Base-by-base conservation (phyloP, 2,888 invertebrate genomes). In the Orchesella flavescens region DNA sequence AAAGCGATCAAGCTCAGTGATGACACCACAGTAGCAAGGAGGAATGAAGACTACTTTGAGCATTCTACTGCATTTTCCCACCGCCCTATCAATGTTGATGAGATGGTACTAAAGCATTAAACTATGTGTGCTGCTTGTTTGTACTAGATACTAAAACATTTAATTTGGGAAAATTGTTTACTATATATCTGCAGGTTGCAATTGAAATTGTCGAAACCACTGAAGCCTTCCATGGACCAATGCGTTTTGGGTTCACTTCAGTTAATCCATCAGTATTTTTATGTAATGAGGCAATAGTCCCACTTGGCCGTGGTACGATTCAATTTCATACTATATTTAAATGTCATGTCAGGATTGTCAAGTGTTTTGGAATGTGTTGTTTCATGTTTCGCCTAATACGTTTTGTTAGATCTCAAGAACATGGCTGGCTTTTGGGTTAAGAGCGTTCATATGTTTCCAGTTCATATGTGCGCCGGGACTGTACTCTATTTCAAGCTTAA, bases 161-260 rank as follows among this genome's bases (percentile, higher is more conserved):
- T n/a, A 49, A 55, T 61, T 65, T 63, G n/a, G 23, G 10, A 15
- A 5, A 21, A 24, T 17, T 24, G 24, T 13, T 21, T 43, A 49
- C 68, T 61, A 34, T 17, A 61, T 49, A 71, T 43, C 44, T 55
- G 1, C 43, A 86, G 86, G 19, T 86, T 21, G 80, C 84, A 5
- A 34, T 86, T 53, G 73, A 83, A 77, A 61, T 86, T 44, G 13
- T 65, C 3, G 66, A 84, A 63, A 76, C 57, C 1, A 68, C 83
- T 24, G 15, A 21, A 0, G 66, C 68, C 1, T 86, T 79, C 61
- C 46, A 69, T 24, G 86, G 86, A 24, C 84, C 85, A 10, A 21
- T 85, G 7, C 69, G 83, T 17, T 75, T 87, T 66, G 86, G 86
- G 19, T 84, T 87, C 34, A 87, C 86, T 7, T 44, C 81, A 23